Evolutionary conservation across 1,140 invertebrate species (phyloP), one percentile per base, ranked within the genome.

Genomic region (Portunus trituberculatus): DNA sequence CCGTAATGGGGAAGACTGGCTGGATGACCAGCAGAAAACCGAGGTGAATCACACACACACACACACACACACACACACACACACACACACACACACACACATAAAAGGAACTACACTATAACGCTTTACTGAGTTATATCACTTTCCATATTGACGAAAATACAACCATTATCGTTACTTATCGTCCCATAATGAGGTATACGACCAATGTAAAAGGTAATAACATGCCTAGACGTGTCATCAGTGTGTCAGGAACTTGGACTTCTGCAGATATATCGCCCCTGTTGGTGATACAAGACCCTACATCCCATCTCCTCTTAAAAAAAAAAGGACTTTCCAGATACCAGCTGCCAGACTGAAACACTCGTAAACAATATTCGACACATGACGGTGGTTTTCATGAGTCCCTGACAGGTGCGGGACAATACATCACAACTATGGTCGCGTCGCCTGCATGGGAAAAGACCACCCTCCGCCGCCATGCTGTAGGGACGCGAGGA

Each of bases 291-390:
- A 76, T 25, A 20, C 20, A 76, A 59, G 20, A 59, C 12, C 52
- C 39, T 39, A 39, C 39, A 39, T 39, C 39, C 39, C 6, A 39
- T 39, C 39, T 6, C 39, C 39, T 39, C 39, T 39, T 2, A 39
- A 39, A 39, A 39, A 39, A 39, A 39, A 39, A n/a, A 20, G 1
- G 20, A 25, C 67, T 76, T 76, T n/a, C 67, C 67, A 76, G 67
- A 76, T 25, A 76, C 20, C 8, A 25, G 2, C 67, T 76, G 67
- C 20, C 67, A 76, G 67, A 76, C 20, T 76, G 67, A 76, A 76
- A 76, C 67, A 76, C 67, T 76, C 67, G 67, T 76, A 76, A 76
- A 76, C 67, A 76, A 76, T 76, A 76, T 76, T 76, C 67, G 67
- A 76, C 67, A 76, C 67, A 76, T 76, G 67, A 76, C 67, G 67